Percentiles rank a stretch among this genome's conserved stretches.
phyloP scores from a whole-genome alignment of 2,797 vertebrate species.

The Ispidina lecontei region DNA sequence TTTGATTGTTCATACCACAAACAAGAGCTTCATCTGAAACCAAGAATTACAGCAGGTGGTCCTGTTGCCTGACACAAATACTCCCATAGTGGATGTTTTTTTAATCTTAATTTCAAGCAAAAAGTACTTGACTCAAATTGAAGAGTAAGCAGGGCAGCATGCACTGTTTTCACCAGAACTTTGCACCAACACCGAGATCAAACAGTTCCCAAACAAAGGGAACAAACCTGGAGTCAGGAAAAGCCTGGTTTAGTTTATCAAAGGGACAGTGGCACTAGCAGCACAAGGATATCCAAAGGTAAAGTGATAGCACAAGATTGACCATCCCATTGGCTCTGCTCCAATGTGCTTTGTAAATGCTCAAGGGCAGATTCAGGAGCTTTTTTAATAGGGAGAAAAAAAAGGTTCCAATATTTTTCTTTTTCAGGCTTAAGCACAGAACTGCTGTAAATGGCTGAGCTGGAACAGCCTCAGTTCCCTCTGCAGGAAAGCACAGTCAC shows the following conservation, averaged over 20 bases:
- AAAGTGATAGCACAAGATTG: neutral
- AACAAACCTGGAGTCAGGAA: neutral
- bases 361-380: neutral
- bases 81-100: neutral
- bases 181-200: neutral
- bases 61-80: neutral
- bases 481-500: too few species aligned
- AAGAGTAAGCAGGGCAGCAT: neutral
- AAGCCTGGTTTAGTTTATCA: neutral
- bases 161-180: neutral
- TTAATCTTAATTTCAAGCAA: neutral
- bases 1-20: neutral
- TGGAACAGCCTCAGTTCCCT: neutral
- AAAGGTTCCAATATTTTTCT: neutral
- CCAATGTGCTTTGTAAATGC: neutral
- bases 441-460: neutral
- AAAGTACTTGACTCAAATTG: neutral
- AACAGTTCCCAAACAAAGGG: neutral
- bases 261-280: neutral
- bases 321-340: neutral
- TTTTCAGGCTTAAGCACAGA: neutral
- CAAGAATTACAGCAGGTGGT: neutral
- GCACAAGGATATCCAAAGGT: rapidly evolving
- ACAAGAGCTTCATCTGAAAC: neutral
- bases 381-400: neutral